Base-by-base conservation (phyloP, 2,797 vertebrate genomes). In the Sciurus carolinensis region DNA sequence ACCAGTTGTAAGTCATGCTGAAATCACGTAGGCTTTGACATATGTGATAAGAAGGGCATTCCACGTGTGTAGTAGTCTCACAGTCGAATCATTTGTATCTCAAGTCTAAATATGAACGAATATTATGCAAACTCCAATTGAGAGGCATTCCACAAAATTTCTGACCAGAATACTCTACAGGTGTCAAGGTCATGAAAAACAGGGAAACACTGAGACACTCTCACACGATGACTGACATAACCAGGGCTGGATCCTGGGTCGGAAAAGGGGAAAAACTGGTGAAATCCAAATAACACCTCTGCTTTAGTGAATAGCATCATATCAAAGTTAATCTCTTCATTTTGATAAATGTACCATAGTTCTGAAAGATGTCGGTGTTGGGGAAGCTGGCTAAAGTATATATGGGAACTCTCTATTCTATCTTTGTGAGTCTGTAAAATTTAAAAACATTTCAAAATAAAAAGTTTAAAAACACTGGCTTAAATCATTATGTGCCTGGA, bases 391-490 rank as follows among this genome's bases (percentile, higher is more conserved):
- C 0, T 24, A 76, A 84, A 88, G 39, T 5, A 11, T 36, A 67
- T 50, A 26, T 3, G 7, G n/a, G 26, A 82, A 62, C 14, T 33
- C 39, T 79, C 36, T n/a, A n/a, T 9, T 42, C 12, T n/a, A 42
- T 59, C 2, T 66, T 81, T 59, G n/a, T 8, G 28, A 85, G n/a
- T 80, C 12, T 47, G 85, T 9, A 1, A 42, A 90, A 62, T 90
- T 86, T 75, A 42, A 81, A 81, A 83, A 39, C 17, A 91, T 91
- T 82, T 88, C 57, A 62, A 69, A 50, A 87, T 47, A 18, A 59
- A n/a, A 54, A 75, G 15, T 39, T 66, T 36, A 59, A 83, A 64
- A 76, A 10, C 28, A 17, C 3, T 72, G 52, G 14, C 20, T 59
- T 67, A 47, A 71, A 75, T 26, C 33, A 69, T 52, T 50, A 33